Evolutionary conservation across 2,113 vertebrate genomes (phyloP), one percentile per base, ranked within the genome.

Genomic region (Cricetomys ansorgei): DNA sequence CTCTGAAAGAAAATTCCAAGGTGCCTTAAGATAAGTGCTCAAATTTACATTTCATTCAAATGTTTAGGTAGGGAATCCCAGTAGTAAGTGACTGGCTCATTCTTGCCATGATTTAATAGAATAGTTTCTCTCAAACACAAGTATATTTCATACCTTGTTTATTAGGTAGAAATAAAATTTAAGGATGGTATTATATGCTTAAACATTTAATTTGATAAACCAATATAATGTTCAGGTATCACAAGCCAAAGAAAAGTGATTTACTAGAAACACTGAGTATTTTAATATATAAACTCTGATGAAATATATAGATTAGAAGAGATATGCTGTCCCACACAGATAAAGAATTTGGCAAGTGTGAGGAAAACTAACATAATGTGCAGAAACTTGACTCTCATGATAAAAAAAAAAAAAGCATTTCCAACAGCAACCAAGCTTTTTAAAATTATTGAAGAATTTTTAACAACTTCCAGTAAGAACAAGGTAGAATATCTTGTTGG

Each of bases 311-410:
- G 11, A 50, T 25, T 77, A 50, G 72, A 86, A 90, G 31, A 55
- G 40, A n/a, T 8, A 0, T 25, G 3, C 13, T 69, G 31, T 16
- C 0, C 43, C 2, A 81, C 1, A 19, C 21, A 34, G 23, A 2
- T 21, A 65, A 64, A 34, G 11, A 84, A 57, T 62, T 0, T 1
- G 70, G 37, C 1, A 57, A 19, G 8, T 59, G 4, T 62, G 15
- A 29, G 0, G 13, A 29, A 17, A 84, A 3, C 13, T 29, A 31
- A 43, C n/a, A 64, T 2, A 21, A 29, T 50, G 27, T 89, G 45
- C 2, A 55, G 4, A 23, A 23, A 8, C 7, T 62, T 69, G 15
- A 11, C 34, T 34, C 50, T 34, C 37, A 7, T 43, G 21, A 7
- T 40, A 72, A n/a, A 43, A 93, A 69, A 2, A 72, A n/a, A 43